phyloP scores from a whole-genome alignment of 2,113 vertebrate genomes.

The Circaetus gallicus region DNA sequence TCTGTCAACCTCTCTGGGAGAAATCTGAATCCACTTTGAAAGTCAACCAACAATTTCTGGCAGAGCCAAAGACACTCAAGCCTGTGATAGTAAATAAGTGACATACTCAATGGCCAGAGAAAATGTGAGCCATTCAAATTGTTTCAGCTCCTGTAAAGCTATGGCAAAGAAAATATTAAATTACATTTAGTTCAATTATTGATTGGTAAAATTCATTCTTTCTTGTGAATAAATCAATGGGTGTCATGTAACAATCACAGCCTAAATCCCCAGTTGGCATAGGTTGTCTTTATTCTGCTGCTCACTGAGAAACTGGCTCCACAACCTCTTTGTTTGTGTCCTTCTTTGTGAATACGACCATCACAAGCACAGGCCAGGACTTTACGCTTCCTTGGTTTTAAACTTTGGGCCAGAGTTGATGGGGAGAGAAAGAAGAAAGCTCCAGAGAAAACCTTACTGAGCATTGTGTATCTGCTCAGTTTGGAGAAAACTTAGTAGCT shows the following conservation, averaged over 20 bases:
- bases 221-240: neutral
- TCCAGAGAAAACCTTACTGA: neutral
- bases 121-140: neutral
- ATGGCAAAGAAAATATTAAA: neutral
- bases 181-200: neutral
- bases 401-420: neutral
- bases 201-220: neutral
- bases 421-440: neutral
- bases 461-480: neutral
- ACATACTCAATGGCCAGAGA: neutral
- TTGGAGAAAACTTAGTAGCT: neutral
- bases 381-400: neutral
- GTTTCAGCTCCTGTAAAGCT: neutral
- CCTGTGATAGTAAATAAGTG: neutral
- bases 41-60: slow-evolving; percentile 16
- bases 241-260: neutral
- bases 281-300: neutral
- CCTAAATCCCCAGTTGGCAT: neutral
- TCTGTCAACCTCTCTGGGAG: slow-evolving; percentile 18
- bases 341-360: neutral
- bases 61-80: neutral
- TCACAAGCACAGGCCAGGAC: neutral
- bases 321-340: neutral
- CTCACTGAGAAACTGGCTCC: neutral
- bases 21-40: slow-evolving; percentile 48